phyloP scores from a whole-genome alignment of 2,888 invertebrate species.

The Atethmia centrago region DNA sequence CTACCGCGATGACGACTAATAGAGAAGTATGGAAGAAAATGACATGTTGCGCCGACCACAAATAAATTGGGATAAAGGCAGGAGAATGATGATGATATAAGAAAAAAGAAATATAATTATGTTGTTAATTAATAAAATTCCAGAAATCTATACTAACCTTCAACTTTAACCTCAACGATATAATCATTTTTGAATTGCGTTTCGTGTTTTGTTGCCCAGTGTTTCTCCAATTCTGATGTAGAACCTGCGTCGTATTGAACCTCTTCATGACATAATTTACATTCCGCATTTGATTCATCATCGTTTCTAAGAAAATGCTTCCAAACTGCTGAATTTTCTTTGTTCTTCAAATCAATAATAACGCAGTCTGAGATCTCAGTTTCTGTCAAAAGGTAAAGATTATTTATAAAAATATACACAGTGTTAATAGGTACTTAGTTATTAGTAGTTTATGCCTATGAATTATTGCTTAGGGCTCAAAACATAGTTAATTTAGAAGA shows the following conservation, averaged over 20 bases:
- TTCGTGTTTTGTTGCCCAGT: slow-evolving; percentile 21
- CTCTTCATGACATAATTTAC: slow-evolving; percentile 25
- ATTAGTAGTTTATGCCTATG: not conserved
- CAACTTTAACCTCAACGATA: slow-evolving; percentile 17
- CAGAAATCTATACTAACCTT: slow-evolving; percentile 3
- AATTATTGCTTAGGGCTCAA: not conserved
- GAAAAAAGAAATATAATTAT: not conserved
- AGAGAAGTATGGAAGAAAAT: no score
- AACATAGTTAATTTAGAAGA: not conserved
- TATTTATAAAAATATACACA: not conserved
- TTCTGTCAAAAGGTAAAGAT: not conserved
- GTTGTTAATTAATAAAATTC: not conserved
- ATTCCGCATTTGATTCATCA: slow-evolving; percentile 2
- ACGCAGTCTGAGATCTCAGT: not conserved
- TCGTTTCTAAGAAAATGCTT: slow-evolving; percentile 11
- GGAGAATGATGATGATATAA: no score
- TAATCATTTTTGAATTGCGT: slow-evolving; percentile 14
- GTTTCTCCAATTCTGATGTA: slow-evolving; percentile 7
- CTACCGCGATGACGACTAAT: no score
- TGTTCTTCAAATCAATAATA: not conserved
- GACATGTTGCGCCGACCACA: no score
- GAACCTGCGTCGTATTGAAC: not conserved
- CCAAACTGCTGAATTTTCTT: slow-evolving; percentile 5
- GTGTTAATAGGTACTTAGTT: not conserved
- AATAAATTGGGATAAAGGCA: no score